Base-by-base conservation (phyloP, 2,888 invertebrate species). In the Anthophora plumipes region DNA sequence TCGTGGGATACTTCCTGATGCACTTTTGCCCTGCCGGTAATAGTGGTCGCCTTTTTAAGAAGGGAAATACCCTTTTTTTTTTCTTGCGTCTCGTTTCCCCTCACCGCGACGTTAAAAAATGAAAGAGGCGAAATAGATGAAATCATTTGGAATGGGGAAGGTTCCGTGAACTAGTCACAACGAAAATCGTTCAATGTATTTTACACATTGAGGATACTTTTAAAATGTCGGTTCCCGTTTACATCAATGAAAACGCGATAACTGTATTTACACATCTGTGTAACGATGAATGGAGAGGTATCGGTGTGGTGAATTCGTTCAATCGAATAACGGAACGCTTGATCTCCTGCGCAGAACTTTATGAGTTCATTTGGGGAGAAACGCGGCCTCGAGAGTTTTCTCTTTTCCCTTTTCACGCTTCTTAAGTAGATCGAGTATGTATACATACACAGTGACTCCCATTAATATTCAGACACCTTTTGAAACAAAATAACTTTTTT, bases 1-100 rank as follows among this genome's bases (percentile, higher is more conserved):
- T 85, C 89, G 88, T 89, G 89, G 85, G 89, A 89, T 85, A 82
- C 71, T 85, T 82, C 81, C 86, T 68, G 66, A 63, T 75, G 71
- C 74, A 71, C 71, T 52, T 64, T 77, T 70, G 77, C 74, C 64
- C 69, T 68, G 22, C 4, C 39, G 20, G 48, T 55, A 59, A 43
- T 68, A 75, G 41, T 75, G 46, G 50, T 77, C 66, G 60, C 73
- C 76, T 67, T 80, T 80, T 76, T 80, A 66, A 82, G 70, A 61
- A 48, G 68, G 43, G 60, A 74, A 73, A 20, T 37, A 0, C 46
- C 46, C 8, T 11, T 5, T 57, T 73, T 80, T 77, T 11, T 5
- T 57, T 73, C 76, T 77, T 61, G 50, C 70, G 20, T 20, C 63
- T 59, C 25, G 43, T 52, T 63, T 31, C 31, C 31, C 8, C 50